Percentiles rank a stretch among this genome's conserved stretches.
Conservation (phyloP, 2,888 invertebrate species). For the Coleophora flavipennella region DNA sequence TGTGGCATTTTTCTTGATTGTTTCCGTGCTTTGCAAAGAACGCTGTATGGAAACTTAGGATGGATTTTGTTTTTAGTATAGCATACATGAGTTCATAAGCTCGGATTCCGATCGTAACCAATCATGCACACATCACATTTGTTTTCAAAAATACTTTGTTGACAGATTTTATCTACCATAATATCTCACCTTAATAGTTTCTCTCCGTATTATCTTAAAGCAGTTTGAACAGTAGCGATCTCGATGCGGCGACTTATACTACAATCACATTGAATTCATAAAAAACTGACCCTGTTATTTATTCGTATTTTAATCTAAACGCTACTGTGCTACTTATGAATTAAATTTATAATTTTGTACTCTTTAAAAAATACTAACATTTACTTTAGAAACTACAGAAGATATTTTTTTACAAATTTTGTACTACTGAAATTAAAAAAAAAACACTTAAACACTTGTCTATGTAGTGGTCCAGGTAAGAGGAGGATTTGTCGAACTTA, state of each 20-base stretch:
- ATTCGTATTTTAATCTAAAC: slow-evolving; percentile 63
- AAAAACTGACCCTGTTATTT: slow-evolving; percentile 72
- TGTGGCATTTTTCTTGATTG: too few species aligned
- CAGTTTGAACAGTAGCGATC: slow-evolving; percentile 57
- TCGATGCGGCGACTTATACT: slow-evolving; percentile 63
- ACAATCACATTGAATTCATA: slow-evolving; percentile 73
- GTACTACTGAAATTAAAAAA: slow-evolving; percentile 48
- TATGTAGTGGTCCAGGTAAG: slow-evolving; percentile 71
- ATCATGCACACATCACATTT: too few species aligned
- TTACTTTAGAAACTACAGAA: slow-evolving; percentile 33
- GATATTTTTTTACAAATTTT: slow-evolving; percentile 56
- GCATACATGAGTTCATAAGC: too few species aligned
- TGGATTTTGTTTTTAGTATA: too few species aligned
- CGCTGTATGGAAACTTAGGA: too few species aligned
- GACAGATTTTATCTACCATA: too few species aligned
- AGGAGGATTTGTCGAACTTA: slow-evolving; percentile 72
- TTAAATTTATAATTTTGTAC: slow-evolving; percentile 63
- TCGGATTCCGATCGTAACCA: too few species aligned
- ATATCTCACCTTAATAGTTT: slow-evolving; percentile 47
- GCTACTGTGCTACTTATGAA: slow-evolving; percentile 50
- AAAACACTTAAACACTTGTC: slow-evolving; percentile 46
- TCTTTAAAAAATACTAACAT: slow-evolving; percentile 63
- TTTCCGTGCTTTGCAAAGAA: too few species aligned
- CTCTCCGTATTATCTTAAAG: slow-evolving; percentile 52
- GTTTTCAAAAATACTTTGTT: too few species aligned